phyloP scores from a whole-genome alignment of 2,797 vertebrate genomes.

The Pangasius macronema region DNA sequence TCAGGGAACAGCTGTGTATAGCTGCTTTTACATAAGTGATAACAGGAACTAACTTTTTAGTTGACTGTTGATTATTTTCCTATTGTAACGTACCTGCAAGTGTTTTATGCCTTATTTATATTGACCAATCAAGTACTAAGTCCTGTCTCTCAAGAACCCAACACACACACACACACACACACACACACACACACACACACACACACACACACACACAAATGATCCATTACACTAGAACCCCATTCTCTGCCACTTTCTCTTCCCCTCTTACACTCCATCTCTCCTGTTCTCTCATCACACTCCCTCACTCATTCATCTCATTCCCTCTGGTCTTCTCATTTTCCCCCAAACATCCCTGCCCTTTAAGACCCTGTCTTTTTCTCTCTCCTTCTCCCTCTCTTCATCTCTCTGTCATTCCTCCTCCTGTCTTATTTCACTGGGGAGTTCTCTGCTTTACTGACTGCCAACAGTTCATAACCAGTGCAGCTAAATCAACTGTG shows the following conservation, averaged over 20 bases:
- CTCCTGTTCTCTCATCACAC: conserved; percentile 29
- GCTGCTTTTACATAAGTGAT: not conserved
- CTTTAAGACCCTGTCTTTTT: not conserved
- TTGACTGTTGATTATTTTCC: not conserved
- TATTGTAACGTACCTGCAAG: not conserved
- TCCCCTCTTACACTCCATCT: conserved; percentile 27
- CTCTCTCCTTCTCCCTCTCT: not conserved
- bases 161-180: not conserved
- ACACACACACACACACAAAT: not conserved
- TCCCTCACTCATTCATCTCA: conserved; percentile 20
- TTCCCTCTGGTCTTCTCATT: conserved; percentile 29
- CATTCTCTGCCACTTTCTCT: conserved; percentile 37
- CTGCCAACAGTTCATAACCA: conserved; percentile 54
- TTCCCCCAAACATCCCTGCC: conserved; percentile 19
- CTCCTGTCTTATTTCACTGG: conserved; percentile 39
- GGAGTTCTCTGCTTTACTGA: conserved; percentile 47
- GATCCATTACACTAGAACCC: conserved; percentile 24
- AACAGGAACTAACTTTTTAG: not conserved
- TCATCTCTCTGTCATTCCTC: conserved; percentile 36
- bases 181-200: not conserved
- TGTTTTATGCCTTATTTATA: not conserved
- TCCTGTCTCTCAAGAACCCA: not conserved
- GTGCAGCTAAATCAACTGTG: conserved; percentile 37
- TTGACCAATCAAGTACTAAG: not conserved
- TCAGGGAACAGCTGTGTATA: not conserved